Conservation (phyloP, 2,113 vertebrate genomes). For the Arvicanthis niloticus region DNA sequence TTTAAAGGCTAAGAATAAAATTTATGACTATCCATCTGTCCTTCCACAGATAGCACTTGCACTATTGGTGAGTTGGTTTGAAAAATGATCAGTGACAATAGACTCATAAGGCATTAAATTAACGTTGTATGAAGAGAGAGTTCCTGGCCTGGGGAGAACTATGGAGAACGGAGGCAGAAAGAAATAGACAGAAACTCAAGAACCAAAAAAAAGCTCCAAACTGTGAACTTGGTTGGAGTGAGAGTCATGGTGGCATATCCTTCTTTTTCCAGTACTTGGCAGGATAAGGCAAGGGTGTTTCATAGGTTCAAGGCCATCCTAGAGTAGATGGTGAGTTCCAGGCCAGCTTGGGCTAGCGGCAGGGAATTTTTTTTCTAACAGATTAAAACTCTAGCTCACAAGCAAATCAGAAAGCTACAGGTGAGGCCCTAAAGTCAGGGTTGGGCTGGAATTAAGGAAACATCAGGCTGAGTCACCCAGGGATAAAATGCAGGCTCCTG, state of each 20-base stretch:
- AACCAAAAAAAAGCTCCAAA: neutral
- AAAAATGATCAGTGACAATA: neutral
- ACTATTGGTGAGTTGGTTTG: neutral
- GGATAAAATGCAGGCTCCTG: neutral
- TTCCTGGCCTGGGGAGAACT: neutral
- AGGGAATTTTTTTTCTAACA: neutral
- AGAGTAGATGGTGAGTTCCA: neutral
- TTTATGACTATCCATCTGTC: neutral
- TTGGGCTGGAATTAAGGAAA: neutral
- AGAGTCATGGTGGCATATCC: neutral
- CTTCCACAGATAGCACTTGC: neutral
- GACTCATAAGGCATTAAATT: neutral
- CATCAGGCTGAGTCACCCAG: neutral
- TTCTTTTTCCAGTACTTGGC: neutral
- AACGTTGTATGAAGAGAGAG: neutral
- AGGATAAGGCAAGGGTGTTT: neutral
- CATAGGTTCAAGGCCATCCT: neutral
- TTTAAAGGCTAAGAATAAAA: conserved; percentile 47
- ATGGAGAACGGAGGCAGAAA: neutral
- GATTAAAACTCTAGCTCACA: neutral
- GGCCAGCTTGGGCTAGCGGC: neutral
- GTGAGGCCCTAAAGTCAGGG: neutral
- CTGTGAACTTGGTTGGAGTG: neutral
- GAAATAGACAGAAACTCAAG: neutral
- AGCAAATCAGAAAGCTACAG: conserved; percentile 15